Base-by-base conservation (phyloP, 2,888 invertebrate species). In the Pseudococcus longispinus region DNA sequence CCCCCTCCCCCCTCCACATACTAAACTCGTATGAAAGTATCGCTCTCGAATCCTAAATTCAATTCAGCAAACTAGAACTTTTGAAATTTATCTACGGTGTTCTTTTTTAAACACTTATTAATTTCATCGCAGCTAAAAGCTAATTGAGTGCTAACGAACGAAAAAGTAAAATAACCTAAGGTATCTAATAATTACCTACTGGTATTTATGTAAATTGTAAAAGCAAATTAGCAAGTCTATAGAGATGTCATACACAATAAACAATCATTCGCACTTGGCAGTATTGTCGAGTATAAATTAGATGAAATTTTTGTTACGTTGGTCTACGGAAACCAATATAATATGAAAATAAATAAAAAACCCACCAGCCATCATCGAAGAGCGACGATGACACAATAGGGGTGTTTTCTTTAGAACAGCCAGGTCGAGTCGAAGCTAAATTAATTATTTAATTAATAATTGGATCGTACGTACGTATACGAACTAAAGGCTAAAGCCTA, bases 361-460 rank as follows among this genome's bases (percentile, higher is more conserved):
- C 77, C 23, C 8, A 20, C 11, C 20, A 70, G 37, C 37, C 37
- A 9, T 42, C 37, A 42, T n/a, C 77, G 42, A 20, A 42, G 42
- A 42, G 20, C 37, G 20, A 20, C 37, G 20, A 42, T 37, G 18
- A 74, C 29, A 74, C 74, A 74, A 74, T 74, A 74, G 20, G 32
- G 77, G 42, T 80, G 77, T 80, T 80, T 80, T 80, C 77, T 80
- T 80, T 80, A 29, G 42, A 26, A 18, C 8, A 74, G 37, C 74
- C 20, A 29, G 32, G 74, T 32, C 74, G 20, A 42, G 20, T 80
- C 20, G 8, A 0, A 42, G 20, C 26, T 80, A 80, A 80, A 80
- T 80, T 80, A 80, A 80, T 80, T 80, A 80, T 42, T 80, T 42
- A 42, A 80, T 80, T 80, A 80, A 80, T 42, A 29, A 42, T 42